Evolutionary conservation across 2,113 vertebrate species (phyloP).

Genomic region (Xyliphius kryptos): DNA sequence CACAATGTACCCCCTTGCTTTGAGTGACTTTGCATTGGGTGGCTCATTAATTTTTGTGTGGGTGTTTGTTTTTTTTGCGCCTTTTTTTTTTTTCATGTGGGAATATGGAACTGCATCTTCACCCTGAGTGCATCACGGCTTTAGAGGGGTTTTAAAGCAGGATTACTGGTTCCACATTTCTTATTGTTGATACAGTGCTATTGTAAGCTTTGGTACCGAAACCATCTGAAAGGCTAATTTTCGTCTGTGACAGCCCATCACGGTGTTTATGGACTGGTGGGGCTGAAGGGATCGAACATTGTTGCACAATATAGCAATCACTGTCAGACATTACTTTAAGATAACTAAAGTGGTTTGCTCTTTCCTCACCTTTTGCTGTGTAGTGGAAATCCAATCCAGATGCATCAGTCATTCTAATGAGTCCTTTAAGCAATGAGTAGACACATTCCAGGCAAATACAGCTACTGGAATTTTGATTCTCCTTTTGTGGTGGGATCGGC

Average conservation of each 20-base stretch:
- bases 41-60: conserved; percentile 27
- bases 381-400: conserved; percentile 32
- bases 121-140: conserved; percentile 9
- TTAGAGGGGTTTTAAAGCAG: conserved; percentile 13
- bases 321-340: conserved; percentile 19
- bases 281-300: not conserved
- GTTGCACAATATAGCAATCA: conserved; percentile 24
- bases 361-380: conserved; percentile 15
- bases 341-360: conserved; percentile 13
- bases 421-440: conserved; percentile 20
- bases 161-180: conserved; percentile 19
- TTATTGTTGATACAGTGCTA: conserved; percentile 2
- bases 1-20: conserved; percentile 35
- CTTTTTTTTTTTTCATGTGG: conserved; percentile 14
- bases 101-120: conserved; percentile 1
- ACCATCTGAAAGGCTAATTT: not conserved
- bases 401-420: conserved; percentile 33
- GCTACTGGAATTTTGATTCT: conserved; percentile 7
- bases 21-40: conserved; percentile 31
- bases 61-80: conserved; percentile 6
- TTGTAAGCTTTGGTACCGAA: conserved; percentile 12
- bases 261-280: not conserved
- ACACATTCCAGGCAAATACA: conserved; percentile 24
- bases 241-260: not conserved
- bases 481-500: too few relatives aligned